Base-by-base conservation (phyloP, 2,113 vertebrate species). In the Lonchura striata region DNA sequence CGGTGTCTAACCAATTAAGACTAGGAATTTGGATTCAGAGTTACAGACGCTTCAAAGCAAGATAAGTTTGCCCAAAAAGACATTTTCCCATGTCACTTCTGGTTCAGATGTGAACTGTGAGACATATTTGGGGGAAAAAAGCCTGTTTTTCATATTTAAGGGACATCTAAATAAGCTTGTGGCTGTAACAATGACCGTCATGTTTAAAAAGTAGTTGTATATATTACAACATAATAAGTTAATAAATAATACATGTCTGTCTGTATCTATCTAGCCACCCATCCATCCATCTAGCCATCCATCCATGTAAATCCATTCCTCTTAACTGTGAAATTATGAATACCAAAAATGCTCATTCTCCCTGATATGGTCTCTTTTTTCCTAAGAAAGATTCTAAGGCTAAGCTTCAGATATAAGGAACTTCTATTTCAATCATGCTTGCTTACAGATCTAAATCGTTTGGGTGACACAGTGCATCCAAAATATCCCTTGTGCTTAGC, bases 181-280 rank as follows among this genome's bases (percentile, higher is more conserved):
- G 50, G 50, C 88, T 88, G 57, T 78, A 83, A 92, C 61, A 82
- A 68, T 78, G 82, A 56, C 35, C 11, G 0, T 83, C 87, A 90
- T 82, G 89, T 80, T 91, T 95, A 44, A 96, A 92, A 92, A 90
- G 57, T 69, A 90, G 85, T 91, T 82, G 84, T 92, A 90, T 97
- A 50, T 94, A 91, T 91, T 95, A 78, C 68, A 96, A 85, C 53
- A 49, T 88, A 92, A 80, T 88, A 91, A 90, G 92, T 68, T 88
- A 83, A 95, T 97, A 93, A 96, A 95, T 95, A 90, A 88, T 94
- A 86, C 82, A 96, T 93, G 39, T 80, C 79, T 94, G 82, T 96
- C 92, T 88, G 20, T 90, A 86, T 41, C 82, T 82, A 4, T 94
- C 79, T 77, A 44, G 46, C 82, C 47, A 84, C 54, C 79, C 76